phyloP scores from a whole-genome alignment of 2,113 vertebrate species.

The Delphinus delphis region DNA sequence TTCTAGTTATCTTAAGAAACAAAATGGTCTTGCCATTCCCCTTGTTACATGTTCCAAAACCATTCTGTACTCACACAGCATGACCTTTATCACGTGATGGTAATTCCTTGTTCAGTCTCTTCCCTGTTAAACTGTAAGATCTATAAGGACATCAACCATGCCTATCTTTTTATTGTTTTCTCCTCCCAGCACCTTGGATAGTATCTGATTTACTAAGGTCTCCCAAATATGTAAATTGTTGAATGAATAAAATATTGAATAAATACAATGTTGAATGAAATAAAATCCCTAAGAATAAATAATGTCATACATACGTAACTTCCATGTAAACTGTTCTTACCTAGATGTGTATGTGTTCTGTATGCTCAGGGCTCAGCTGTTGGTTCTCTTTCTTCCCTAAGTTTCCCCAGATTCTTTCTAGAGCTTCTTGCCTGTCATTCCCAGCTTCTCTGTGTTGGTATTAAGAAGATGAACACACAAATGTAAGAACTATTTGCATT shows the following conservation, averaged over 20 bases:
- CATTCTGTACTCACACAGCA: background rate
- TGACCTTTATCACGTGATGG: background rate
- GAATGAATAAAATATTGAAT: background rate
- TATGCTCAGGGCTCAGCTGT: background rate
- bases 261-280: background rate
- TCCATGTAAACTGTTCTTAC: background rate
- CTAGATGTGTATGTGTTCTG: background rate
- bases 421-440: background rate
- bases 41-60: background rate
- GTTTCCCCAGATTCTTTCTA: background rate
- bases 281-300: background rate
- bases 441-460: background rate
- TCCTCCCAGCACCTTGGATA: background rate
- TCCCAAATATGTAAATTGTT: background rate
- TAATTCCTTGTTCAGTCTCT: background rate
- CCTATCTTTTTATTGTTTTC: background rate
- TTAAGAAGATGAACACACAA: background rate
- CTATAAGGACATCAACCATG: background rate
- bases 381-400: background rate
- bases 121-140: background rate
- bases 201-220: background rate
- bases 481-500: background rate
- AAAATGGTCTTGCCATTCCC: background rate
- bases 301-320: background rate
- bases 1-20: background rate